Percentiles rank a stretch among this genome's conserved stretches.
These are phyloP conservation scores for Calyptommatus sinebrachiatus DNA, from an alignment of 2,113 vertebrate genomes.

Conservation along the genomic window DNA sequence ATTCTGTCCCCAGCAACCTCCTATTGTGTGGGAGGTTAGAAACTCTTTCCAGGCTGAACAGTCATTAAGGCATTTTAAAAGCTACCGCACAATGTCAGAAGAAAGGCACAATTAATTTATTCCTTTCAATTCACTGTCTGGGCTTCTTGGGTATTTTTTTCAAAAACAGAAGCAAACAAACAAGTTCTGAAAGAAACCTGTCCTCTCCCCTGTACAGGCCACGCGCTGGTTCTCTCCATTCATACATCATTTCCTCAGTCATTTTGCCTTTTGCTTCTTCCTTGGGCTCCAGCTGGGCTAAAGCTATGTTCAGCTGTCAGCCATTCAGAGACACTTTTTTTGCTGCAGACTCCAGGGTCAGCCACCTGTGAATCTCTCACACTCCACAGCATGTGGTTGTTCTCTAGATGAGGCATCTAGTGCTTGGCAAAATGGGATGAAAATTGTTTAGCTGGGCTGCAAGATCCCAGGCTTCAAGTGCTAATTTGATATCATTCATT, in stretches of 20 bases:
- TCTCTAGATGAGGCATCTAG: conserved; percentile 23
- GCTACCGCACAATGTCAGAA: conserved; percentile 52
- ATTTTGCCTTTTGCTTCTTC: conserved; percentile 26
- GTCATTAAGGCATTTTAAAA: conserved; percentile 51
- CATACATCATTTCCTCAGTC: conserved; percentile 36
- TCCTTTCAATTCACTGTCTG: conserved; percentile 35
- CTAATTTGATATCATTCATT: fast-evolving
- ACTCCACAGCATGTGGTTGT: conserved; percentile 59
- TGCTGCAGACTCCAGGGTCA: conserved; percentile 41
- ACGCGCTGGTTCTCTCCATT: conserved; percentile 10
- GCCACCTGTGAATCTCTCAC: conserved; percentile 75
- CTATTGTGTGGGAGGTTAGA: conserved; percentile 34
- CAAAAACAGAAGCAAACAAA: no score
- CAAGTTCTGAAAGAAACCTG: conserved; percentile 31
- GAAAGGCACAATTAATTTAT: conserved; percentile 63
- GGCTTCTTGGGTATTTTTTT: conserved; percentile 31
- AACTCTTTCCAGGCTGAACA: conserved; percentile 51
- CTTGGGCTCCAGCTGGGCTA: conserved; percentile 53
- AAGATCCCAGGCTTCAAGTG: fast-evolving
- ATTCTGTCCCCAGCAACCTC: conserved; percentile 40
- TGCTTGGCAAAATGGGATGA: conserved; percentile 15
- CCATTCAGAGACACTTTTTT: conserved; percentile 49
- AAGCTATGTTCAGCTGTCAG: conserved; percentile 69
- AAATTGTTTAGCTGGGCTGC: not conserved
- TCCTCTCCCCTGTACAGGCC: not conserved